phyloP scores from a whole-genome alignment of 2,113 vertebrate genomes.

The Chloebia gouldiae region DNA sequence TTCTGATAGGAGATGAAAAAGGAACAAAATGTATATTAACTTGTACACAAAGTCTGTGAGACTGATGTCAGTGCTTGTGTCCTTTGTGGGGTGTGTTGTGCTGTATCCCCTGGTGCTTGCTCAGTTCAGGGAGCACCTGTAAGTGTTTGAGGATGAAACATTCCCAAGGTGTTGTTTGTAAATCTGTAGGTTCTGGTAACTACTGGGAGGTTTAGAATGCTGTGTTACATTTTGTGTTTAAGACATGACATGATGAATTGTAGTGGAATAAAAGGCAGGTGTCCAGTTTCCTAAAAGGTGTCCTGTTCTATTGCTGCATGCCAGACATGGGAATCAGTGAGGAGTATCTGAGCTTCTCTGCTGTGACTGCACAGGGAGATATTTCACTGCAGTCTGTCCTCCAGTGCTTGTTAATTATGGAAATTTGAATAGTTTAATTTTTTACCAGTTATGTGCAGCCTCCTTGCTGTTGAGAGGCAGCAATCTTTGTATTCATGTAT shows the following conservation, averaged over 20 bases:
- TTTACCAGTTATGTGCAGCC: not conserved
- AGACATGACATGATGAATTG: not conserved
- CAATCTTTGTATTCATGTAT: not conserved
- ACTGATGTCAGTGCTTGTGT: not conserved
- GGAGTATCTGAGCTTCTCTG: not conserved
- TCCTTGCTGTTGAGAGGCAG: not conserved
- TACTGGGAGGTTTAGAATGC: not conserved
- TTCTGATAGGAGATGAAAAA: not conserved
- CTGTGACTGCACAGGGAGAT: not conserved
- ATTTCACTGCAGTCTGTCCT: not conserved
- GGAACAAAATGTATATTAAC: not conserved
- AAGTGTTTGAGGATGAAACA: not conserved
- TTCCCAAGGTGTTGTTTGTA: not conserved
- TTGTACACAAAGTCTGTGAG: not conserved
- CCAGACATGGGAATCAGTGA: not conserved
- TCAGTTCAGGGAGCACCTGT: not conserved
- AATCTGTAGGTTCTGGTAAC: not conserved
- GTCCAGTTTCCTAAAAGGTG: not conserved
- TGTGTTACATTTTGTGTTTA: not conserved
- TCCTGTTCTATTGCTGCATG: not conserved
- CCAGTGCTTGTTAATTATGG: not conserved
- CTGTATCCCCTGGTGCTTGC: not conserved
- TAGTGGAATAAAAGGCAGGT: not conserved
- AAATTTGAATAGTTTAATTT: not conserved
- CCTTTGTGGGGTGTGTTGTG: not conserved